Base-by-base conservation (phyloP, 2,113 vertebrate genomes). In the Pseudonaja textilis region DNA sequence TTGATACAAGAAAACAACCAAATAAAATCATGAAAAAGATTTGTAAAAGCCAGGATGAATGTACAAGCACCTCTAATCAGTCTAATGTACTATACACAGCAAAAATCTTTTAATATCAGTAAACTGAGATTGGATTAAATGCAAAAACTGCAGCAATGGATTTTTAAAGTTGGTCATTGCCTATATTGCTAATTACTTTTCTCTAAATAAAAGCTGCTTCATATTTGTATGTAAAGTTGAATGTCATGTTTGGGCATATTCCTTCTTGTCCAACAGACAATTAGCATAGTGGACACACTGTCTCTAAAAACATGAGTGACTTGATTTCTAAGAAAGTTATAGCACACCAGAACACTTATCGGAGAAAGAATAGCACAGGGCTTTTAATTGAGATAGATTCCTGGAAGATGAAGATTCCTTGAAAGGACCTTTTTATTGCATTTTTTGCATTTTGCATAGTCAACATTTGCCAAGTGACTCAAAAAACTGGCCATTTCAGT, bases 121-220 rank as follows among this genome's bases (percentile, higher is more conserved):
- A 29, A 90, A 47, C 85, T 87, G 55, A 52, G 10, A 93, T 50
- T 47, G 89, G 61, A 89, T 50, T 52, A 86, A 87, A 90, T 93
- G 52, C n/a, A 54, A 90, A 89, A 85, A 34, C 20, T 50, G 81
- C 42, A 87, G 61, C 26, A 50, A n/a, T 88, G 47, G n/a, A 42
- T 88, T 92, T 87, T 86, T 39, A 69, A 54, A 34, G 52, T 69
- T 18, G 39, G 57, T 26, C 22, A 88, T 42, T 91, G 55, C 39
- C 39, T 86, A 91, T 59, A 86, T 42, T 92, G 29, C 47, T 59
- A 88, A 69, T 54, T n/a, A 29, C 25, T 22, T 25, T 92, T 55
- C 50, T 57, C 45, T 50, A 88, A 42, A 54, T 55, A 69, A 47
- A 87, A 69, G 59, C 57, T 54, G 29, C 57, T 92, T 69, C 54